Evolutionary conservation across 2,797 vertebrate genomes (phyloP).

Genomic region (Distichodus sexfasciatus): DNA sequence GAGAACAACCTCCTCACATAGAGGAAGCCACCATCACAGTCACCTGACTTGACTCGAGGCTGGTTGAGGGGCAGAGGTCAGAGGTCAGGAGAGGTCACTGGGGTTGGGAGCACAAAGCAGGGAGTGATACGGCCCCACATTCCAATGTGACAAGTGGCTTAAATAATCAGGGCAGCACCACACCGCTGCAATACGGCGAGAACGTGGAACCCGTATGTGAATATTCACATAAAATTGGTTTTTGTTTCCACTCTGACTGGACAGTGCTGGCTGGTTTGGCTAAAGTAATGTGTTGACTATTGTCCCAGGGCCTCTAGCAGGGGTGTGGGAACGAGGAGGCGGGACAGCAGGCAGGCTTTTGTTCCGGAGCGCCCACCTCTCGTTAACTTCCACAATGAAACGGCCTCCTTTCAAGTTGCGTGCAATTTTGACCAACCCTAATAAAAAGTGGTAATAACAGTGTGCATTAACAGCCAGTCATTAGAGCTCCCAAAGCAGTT

Average conservation of each 20-base stretch:
- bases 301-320: conserved; percentile 1
- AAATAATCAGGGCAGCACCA: not conserved
- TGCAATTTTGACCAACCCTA: conserved; percentile 58
- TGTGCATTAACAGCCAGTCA: conserved; percentile 65
- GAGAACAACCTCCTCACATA: not conserved
- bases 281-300: conserved; percentile 17
- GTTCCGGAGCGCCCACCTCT: conserved; percentile 43
- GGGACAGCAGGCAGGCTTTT: conserved; percentile 35
- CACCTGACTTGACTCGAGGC: conserved; percentile 33
- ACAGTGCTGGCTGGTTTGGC: too few relatives aligned
- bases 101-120: conserved; percentile 16
- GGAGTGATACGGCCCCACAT: conserved; percentile 17
- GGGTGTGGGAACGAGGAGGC: conserved; percentile 42
- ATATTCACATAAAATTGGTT: too few relatives aligned
- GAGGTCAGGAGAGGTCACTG: conserved; percentile 35
- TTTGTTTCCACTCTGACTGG: too few relatives aligned
- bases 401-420: conserved; percentile 54
- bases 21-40: conserved; percentile 28
- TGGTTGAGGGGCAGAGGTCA: conserved; percentile 17
- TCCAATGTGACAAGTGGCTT: conserved; percentile 24
- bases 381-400: conserved; percentile 43
- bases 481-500: conserved; percentile 62
- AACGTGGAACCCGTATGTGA: not conserved
- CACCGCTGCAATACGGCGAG: not conserved
- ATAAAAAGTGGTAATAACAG: conserved; percentile 65